A percentile compares a stretch with the other conserved stretches of the same genome.
These are phyloP conservation scores for Coracopsis vasa DNA, from an alignment of 2,113 vertebrate genomes.

Conservation along the genomic window DNA sequence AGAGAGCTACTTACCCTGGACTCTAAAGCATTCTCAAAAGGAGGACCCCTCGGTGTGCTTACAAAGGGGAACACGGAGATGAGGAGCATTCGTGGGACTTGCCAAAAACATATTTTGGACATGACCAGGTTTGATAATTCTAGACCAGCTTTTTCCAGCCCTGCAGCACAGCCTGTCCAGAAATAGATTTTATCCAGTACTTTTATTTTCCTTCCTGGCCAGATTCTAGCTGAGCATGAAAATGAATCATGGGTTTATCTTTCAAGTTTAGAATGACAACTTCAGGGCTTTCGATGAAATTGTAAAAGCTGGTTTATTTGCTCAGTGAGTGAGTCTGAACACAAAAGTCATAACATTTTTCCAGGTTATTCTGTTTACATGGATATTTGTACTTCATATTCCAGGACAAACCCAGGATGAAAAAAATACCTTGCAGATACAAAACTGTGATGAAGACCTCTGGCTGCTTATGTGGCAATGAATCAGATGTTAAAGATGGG, in stretches of 20 bases:
- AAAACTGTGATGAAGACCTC: not conserved
- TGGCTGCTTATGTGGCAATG: not conserved
- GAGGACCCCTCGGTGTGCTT: accelerated
- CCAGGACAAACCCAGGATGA: not conserved
- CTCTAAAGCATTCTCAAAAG: not conserved
- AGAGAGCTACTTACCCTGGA: not conserved
- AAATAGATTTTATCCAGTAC: not conserved
- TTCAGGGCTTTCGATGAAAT: not conserved
- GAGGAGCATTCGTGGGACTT: not conserved
- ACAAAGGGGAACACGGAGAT: accelerated
- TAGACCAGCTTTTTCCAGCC: not conserved
- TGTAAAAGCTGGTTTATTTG: not conserved
- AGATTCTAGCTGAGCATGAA: not conserved
- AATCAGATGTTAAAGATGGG: not conserved
- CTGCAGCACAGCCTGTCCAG: not conserved
- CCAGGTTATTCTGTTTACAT: not conserved
- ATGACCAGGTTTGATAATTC: accelerated
- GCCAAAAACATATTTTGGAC: not conserved
- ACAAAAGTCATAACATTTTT: not conserved
- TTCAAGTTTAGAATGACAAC: not conserved
- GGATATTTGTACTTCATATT: not conserved
- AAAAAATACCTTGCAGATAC: not conserved
- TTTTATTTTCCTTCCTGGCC: not conserved
- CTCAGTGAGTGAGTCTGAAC: not conserved
- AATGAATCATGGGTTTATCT: not conserved